A percentile compares a stretch with the other conserved stretches of the same genome.
Evolutionary conservation across 2,888 invertebrate genomes (phyloP).

Genomic region (Mimumesa dahlbomi): DNA sequence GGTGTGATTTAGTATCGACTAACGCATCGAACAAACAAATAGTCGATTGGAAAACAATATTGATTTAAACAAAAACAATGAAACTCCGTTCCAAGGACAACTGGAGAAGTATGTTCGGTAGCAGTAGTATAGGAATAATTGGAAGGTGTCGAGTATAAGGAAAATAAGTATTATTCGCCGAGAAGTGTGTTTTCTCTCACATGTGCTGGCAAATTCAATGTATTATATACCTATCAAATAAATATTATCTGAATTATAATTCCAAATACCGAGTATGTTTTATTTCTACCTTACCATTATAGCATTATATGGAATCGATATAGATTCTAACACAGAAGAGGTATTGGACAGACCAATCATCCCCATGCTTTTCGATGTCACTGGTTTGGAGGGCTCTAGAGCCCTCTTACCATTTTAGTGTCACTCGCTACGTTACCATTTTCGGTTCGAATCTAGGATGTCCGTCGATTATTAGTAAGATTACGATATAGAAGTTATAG

Average conservation of each 20-base stretch:
- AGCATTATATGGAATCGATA: too few relatives aligned
- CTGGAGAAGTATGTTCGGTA: conserved; percentile 44
- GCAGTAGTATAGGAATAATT: conserved; percentile 58
- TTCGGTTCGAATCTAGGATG: too few relatives aligned
- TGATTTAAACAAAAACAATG: conserved; percentile 14
- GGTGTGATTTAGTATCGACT: not conserved
- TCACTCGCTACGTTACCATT: too few relatives aligned
- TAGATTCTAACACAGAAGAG: too few relatives aligned
- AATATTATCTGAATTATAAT: conserved; percentile 65
- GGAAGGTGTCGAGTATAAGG: conserved; percentile 51
- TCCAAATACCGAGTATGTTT: too few relatives aligned
- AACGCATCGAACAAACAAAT: conserved; percentile 10
- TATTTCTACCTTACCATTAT: too few relatives aligned
- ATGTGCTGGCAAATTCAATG: conserved; percentile 72
- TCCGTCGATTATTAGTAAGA: too few relatives aligned
- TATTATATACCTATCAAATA: conserved; percentile 75
- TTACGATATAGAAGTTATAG: too few relatives aligned
- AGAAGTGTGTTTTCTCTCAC: conserved; percentile 73
- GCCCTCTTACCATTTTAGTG: too few relatives aligned
- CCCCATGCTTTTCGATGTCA: too few relatives aligned
- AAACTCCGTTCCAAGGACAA: conserved; percentile 26
- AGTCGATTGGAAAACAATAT: not conserved
- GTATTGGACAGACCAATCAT: too few relatives aligned
- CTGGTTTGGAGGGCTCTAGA: too few relatives aligned
- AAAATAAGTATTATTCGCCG: conserved; percentile 74